Evolutionary conservation across 2,113 vertebrate genomes (phyloP).

Genomic region (Enhydra lutris): DNA sequence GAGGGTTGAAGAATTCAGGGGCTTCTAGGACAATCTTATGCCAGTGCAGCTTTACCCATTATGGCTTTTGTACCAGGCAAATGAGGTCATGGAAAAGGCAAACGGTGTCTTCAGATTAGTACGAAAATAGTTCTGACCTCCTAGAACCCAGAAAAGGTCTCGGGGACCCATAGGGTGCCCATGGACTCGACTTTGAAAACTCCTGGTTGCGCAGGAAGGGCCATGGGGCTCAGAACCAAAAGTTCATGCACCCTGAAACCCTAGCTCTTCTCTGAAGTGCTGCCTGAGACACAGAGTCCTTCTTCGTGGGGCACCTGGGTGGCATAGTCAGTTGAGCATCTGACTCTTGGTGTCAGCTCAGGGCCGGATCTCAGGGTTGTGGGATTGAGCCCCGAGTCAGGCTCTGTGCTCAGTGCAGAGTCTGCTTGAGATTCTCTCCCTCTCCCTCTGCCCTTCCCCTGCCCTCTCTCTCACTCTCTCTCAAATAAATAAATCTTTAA

Average conservation of each 20-base stretch:
- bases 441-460: neutral
- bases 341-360: neutral
- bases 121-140: neutral
- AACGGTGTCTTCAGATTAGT: neutral
- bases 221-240: neutral
- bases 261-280: neutral
- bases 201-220: neutral
- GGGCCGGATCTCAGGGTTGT: neutral
- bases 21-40: neutral
- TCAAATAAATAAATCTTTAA: neutral
- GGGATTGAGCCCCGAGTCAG: neutral
- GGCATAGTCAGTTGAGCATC: neutral
- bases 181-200: neutral
- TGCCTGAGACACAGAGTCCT: accelerated
- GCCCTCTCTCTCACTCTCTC: neutral
- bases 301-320: neutral
- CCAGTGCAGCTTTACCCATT: neutral
- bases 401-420: neutral
- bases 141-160: neutral
- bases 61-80: neutral
- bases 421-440: neutral
- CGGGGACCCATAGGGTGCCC: neutral
- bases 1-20: neutral
- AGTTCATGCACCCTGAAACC: neutral
- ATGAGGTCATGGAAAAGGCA: neutral